A percentile compares a stretch with the other conserved stretches of the same genome.
phyloP scores from a whole-genome alignment of 2,797 vertebrate species.

The Ctenopoma multispine region DNA sequence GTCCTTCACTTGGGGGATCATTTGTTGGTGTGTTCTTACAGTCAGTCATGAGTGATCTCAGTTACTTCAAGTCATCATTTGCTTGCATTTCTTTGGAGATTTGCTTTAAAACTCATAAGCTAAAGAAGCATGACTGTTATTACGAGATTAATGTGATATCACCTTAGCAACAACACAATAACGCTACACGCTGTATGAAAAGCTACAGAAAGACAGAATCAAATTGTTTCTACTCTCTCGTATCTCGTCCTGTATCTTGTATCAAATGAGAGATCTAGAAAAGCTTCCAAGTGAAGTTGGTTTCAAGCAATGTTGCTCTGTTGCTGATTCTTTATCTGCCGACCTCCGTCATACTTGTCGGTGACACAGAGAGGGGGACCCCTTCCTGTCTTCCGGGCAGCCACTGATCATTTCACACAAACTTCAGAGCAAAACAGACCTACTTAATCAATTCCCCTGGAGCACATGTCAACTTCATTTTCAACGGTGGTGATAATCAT shows the following conservation, averaged over 20 bases:
- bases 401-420: constrained; percentile 52
- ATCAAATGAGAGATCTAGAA: constrained; percentile 9
- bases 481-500: constrained; percentile 32
- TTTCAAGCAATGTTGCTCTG: constrained; percentile 34
- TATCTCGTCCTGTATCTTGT: neutral
- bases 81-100: constrained; percentile 44
- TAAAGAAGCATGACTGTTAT: constrained; percentile 46
- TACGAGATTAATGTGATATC: constrained; percentile 46
- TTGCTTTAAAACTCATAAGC: constrained; percentile 54
- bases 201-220: neutral
- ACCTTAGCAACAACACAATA: constrained; percentile 13
- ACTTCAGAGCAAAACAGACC: constrained; percentile 57
- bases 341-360: constrained; percentile 63
- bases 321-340: constrained; percentile 57
- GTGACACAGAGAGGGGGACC: neutral
- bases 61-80: constrained; percentile 47
- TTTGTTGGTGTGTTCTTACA: constrained; percentile 50
- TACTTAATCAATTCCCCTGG: constrained; percentile 50
- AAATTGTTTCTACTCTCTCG: constrained; percentile 14
- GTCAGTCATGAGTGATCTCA: constrained; percentile 58
- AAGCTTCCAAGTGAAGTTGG: constrained; percentile 14
- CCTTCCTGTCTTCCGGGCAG: constrained; percentile 35
- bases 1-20: constrained; percentile 43
- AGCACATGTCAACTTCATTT: constrained; percentile 51
- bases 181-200: neutral